Conservation (phyloP, 2,113 vertebrate genomes). For the Lepus europaeus region DNA sequence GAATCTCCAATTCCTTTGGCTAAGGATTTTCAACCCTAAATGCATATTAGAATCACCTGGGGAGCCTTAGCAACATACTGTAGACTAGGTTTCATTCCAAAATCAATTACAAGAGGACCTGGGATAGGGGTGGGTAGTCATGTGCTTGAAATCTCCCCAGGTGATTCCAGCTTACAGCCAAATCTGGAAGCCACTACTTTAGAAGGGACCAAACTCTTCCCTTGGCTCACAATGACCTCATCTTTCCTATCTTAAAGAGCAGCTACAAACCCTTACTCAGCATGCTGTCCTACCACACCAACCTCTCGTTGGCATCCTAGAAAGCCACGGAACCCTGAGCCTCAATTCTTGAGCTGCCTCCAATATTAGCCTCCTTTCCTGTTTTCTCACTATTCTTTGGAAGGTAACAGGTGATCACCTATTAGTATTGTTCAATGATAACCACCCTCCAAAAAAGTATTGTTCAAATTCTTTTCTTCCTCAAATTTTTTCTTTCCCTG, state of each 20-base stretch:
- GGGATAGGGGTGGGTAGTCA: accelerated
- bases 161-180: not conserved
- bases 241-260: not conserved
- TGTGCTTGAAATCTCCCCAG: not conserved
- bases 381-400: not conserved
- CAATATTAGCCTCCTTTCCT: not conserved
- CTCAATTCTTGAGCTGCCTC: not conserved
- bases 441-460: not conserved
- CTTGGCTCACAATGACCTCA: not conserved
- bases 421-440: not conserved
- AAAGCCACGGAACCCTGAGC: not conserved
- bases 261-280: not conserved
- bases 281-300: not conserved
- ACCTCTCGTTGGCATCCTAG: not conserved
- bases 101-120: not conserved
- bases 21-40: not conserved
- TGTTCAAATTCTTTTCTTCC: not conserved
- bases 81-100: not conserved
- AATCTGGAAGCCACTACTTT: not conserved
- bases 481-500: not conserved
- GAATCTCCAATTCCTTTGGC: not conserved
- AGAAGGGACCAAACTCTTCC: not conserved
- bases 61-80: not conserved
- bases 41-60: not conserved
- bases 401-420: not conserved